Conservation (phyloP, 2,888 invertebrate genomes). For the Biston betularia region DNA sequence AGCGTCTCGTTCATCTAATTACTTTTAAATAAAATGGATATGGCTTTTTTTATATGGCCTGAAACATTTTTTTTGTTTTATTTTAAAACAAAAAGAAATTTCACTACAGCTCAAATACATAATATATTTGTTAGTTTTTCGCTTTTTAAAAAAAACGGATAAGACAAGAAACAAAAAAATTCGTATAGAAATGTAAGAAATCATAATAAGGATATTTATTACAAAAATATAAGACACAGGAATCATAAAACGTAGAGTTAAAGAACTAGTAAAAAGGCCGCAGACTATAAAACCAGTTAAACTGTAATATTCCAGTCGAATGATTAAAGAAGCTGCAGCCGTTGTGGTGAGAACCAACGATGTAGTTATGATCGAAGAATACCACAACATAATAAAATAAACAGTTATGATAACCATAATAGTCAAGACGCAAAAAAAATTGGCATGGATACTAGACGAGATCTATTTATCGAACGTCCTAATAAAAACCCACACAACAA, state of each 20-base stretch:
- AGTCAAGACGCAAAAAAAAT: slow-evolving; percentile 6
- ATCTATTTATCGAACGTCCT: slow-evolving; percentile 4
- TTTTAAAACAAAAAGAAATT: no score
- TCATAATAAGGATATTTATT: background rate
- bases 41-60: no score
- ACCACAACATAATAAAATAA: slow-evolving; percentile 13
- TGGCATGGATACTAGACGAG: slow-evolving; percentile 11
- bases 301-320: slow-evolving; percentile 8
- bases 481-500: slow-evolving; percentile 2
- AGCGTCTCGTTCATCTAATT: no score
- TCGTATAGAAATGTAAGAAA: no score
- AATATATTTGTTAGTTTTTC: no score
- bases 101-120: no score
- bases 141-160: no score
- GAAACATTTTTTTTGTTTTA: no score
- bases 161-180: no score
- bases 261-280: slow-evolving; percentile 6
- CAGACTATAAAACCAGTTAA: slow-evolving; percentile 12
- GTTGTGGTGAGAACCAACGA: slow-evolving; percentile 3
- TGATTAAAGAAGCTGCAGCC: slow-evolving; percentile 11
- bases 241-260: slow-evolving; percentile 8
- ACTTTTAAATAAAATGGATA: no score
- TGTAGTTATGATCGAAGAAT: slow-evolving; percentile 9
- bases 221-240: background rate
- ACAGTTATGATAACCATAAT: slow-evolving; percentile 5